phyloP scores from a whole-genome alignment of 2,113 vertebrate genomes.

The Stercorarius parasiticus region DNA sequence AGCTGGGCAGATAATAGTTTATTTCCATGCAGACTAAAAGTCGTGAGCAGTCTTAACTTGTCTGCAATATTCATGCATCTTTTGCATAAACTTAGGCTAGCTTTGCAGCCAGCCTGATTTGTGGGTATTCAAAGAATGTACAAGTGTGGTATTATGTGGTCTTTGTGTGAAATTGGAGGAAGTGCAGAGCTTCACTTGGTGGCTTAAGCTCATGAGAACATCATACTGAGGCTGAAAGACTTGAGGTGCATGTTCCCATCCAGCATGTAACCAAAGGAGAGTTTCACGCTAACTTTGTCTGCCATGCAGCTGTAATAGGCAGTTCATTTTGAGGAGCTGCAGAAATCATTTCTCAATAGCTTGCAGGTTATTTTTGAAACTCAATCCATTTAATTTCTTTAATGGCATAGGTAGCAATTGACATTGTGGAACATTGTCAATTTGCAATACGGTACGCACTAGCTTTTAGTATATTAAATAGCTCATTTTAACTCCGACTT shows the following conservation, averaged over 20 bases:
- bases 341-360: not conserved
- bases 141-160: not conserved
- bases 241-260: not conserved
- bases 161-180: not conserved
- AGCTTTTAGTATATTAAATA: constrained; percentile 54
- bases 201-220: not conserved
- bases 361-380: constrained; percentile 38
- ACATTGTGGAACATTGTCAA: not conserved
- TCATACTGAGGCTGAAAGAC: not conserved
- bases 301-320: not conserved
- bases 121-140: not conserved
- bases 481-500: constrained; percentile 13
- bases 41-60: not conserved
- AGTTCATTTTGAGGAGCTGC: not conserved
- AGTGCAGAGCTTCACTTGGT: not conserved
- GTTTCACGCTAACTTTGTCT: not conserved
- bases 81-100: not conserved
- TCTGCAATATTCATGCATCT: not conserved
- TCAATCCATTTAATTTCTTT: constrained; percentile 48
- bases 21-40: not conserved
- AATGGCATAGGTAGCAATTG: constrained; percentile 32
- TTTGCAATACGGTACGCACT: not conserved
- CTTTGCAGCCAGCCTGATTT: not conserved
- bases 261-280: not conserved
- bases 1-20: not conserved